Conservation (phyloP, 1,140 invertebrate genomes). For the Procambarus virginalis region DNA sequence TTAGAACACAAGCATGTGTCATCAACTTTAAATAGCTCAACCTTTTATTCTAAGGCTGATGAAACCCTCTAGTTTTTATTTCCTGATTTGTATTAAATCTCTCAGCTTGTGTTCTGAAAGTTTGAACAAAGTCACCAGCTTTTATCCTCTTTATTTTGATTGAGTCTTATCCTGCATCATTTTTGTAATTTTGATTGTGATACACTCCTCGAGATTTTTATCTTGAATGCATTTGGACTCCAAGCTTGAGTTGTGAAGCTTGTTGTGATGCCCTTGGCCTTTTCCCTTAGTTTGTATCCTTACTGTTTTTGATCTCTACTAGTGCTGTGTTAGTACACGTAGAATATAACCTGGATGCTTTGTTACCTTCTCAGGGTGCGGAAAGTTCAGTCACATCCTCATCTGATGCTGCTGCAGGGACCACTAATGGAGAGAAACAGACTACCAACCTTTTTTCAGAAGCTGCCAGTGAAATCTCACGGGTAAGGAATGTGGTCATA, state of each 20-base stretch:
- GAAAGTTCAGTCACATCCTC: slow-evolving; percentile 12
- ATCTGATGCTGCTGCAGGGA: slow-evolving; percentile 7
- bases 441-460: slow-evolving; percentile 48
- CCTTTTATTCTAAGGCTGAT: too few relatives aligned
- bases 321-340: too few relatives aligned
- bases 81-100: neutral
- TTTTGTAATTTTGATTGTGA: neutral
- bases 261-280: too few relatives aligned
- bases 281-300: too few relatives aligned
- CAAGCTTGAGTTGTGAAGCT: too few relatives aligned
- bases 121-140: neutral
- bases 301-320: too few relatives aligned
- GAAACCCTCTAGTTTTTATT: neutral
- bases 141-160: neutral
- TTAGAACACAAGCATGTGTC: too few relatives aligned
- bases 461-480: slow-evolving; percentile 58
- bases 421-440: slow-evolving; percentile 44
- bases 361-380: neutral
- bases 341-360: neutral
- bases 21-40: too few relatives aligned
- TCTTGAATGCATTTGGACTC: too few relatives aligned
- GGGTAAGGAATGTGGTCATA: slow-evolving; percentile 6
- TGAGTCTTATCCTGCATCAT: neutral
- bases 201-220: too few relatives aligned
- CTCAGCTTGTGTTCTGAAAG: neutral